Evolutionary conservation across 2,113 vertebrate genomes (phyloP).

Genomic region (Phocoena sinus): DNA sequence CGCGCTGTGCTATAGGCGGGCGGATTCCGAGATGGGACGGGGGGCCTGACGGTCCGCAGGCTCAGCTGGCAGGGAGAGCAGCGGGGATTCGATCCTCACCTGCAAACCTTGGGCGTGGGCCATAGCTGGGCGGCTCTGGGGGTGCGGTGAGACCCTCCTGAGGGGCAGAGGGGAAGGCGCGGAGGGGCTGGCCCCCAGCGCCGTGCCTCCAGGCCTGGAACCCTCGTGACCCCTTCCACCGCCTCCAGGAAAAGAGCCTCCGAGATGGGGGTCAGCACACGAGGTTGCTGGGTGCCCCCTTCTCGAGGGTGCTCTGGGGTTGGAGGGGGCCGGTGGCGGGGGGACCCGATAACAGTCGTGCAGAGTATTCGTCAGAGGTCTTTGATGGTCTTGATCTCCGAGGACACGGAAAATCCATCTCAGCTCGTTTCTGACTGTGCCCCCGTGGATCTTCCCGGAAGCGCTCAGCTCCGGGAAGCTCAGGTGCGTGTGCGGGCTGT

Average conservation of each 20-base stretch:
- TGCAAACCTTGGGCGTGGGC: accelerated
- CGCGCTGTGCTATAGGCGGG: accelerated
- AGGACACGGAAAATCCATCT: accelerated
- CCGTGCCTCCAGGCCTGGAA: too few species aligned
- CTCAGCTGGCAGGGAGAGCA: not conserved
- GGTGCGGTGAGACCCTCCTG: not conserved
- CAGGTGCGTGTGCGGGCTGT: accelerated
- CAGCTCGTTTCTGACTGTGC: accelerated
- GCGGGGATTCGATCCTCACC: too few species aligned
- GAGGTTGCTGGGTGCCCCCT: accelerated
- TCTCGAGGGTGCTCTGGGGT: accelerated
- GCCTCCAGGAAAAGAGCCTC: not conserved
- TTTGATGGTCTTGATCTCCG: not conserved
- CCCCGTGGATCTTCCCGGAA: accelerated
- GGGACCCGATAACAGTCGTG: accelerated
- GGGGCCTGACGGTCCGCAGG: accelerated
- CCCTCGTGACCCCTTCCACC: not conserved
- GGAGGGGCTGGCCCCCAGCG: too few species aligned
- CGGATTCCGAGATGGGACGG: accelerated
- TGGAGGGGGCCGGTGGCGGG: too few species aligned
- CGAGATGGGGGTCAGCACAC: accelerated
- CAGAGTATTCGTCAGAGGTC: accelerated
- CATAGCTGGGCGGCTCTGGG: too few species aligned
- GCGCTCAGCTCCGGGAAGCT: not conserved
- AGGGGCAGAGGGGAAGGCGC: not conserved